phyloP scores from a whole-genome alignment of 2,113 vertebrate species.

The Oncorhynchus kisutch region DNA sequence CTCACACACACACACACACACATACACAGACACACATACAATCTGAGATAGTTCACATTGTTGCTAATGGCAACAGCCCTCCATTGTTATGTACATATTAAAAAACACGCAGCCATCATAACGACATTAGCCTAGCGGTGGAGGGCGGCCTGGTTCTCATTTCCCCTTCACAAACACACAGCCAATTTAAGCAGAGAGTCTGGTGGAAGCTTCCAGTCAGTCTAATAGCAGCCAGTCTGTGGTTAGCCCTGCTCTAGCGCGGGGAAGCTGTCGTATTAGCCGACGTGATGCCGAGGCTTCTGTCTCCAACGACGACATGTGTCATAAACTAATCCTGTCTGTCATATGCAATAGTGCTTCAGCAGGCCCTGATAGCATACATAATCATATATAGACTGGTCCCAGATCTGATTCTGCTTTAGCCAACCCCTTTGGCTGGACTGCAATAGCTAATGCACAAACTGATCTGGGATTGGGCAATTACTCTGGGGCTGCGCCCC shows the following conservation, averaged over 20 bases:
- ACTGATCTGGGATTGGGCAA: too few species aligned
- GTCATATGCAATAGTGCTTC: not conserved
- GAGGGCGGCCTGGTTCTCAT: slow-evolving; percentile 73
- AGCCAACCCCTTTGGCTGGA: too few species aligned
- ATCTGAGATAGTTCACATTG: not conserved
- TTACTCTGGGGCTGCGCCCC: too few species aligned
- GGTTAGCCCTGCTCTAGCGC: slow-evolving; percentile 67
- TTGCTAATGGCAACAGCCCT: slow-evolving; percentile 66
- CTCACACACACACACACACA: slow-evolving; percentile 5
- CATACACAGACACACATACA: not conserved
- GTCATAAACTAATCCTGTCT: slow-evolving; percentile 63
- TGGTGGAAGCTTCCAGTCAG: slow-evolving; percentile 46
- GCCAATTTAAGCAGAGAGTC: slow-evolving; percentile 45
- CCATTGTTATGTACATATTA: slow-evolving; percentile 71
- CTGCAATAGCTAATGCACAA: too few species aligned
- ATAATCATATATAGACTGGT: too few species aligned
- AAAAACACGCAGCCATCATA: slow-evolving; percentile 72
- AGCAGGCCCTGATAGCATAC: not conserved
- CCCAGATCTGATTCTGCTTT: too few species aligned
- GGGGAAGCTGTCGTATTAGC: slow-evolving; percentile 63
- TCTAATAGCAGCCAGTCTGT: slow-evolving; percentile 70
- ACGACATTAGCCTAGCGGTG: slow-evolving; percentile 63
- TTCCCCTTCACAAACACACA: slow-evolving; percentile 49
- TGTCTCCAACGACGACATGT: slow-evolving; percentile 68
- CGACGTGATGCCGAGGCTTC: slow-evolving; percentile 59